Conservation (phyloP, 64 coral and sea anemone species). For the Montipora efflorescens region DNA sequence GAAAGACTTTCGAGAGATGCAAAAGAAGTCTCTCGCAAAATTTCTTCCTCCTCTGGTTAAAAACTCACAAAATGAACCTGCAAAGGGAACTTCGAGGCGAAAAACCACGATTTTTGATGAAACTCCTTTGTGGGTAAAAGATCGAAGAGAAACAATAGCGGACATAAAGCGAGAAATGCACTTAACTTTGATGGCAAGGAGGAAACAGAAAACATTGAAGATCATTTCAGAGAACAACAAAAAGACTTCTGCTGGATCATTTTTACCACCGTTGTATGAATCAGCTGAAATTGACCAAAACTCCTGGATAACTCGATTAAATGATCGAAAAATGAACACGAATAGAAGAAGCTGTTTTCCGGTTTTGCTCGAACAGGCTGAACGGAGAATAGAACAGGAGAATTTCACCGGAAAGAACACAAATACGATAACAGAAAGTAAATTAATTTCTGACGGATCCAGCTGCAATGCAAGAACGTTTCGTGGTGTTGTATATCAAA, state of each 20-base stretch:
- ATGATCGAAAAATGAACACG: constrained; percentile 28
- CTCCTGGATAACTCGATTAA: constrained; percentile 41
- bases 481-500: constrained; percentile 18
- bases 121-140: constrained; percentile 26
- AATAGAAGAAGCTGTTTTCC: constrained; percentile 75
- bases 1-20: constrained; percentile 73
- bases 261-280: not conserved
- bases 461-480: not conserved
- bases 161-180: constrained; percentile 33
- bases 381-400: not conserved
- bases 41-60: constrained; percentile 67
- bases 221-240: constrained; percentile 45
- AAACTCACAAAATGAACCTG: not conserved
- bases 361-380: constrained; percentile 25
- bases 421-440: not conserved
- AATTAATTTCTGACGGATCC: not conserved
- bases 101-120: not conserved
- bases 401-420: not conserved
- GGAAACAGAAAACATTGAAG: constrained; percentile 33
- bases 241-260: constrained; percentile 9
- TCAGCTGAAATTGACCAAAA: not conserved
- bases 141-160: constrained; percentile 5
- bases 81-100: not conserved
- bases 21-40: constrained; percentile 66
- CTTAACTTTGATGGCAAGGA: constrained; percentile 14